phyloP scores from a whole-genome alignment of 2,888 invertebrate genomes.

The Hetaerina titia region DNA sequence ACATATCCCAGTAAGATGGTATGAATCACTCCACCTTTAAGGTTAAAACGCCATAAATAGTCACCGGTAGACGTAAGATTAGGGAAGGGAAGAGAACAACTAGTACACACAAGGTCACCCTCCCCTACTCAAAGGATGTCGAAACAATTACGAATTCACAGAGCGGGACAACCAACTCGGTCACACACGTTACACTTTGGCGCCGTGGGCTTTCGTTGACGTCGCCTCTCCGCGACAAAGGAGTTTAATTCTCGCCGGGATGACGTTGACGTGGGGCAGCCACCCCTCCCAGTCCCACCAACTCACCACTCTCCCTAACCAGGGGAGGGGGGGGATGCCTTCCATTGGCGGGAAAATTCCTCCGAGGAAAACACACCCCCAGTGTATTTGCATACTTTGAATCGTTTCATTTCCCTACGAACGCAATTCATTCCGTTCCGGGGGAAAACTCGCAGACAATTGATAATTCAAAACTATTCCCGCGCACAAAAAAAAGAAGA shows the following conservation, averaged over 20 bases:
- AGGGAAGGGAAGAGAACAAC: not conserved
- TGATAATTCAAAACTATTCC: slow-evolving; percentile 32
- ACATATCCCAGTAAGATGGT: not conserved
- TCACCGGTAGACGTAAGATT: not conserved
- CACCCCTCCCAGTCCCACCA: not conserved
- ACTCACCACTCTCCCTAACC: not conserved
- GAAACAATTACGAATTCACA: not conserved
- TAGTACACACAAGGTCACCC: not conserved
- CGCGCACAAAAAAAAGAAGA: not conserved
- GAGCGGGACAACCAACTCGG: not conserved
- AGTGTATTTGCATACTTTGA: slow-evolving; percentile 7
- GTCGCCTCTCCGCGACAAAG: not conserved
- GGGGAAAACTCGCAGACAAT: slow-evolving; percentile 15
- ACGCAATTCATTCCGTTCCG: not conserved
- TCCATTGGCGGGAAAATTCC: slow-evolving; percentile 13
- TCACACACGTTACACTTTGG: not conserved
- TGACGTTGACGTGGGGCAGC: slow-evolving; percentile 6
- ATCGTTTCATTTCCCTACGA: slow-evolving; percentile 27
- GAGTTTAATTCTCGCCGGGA: slow-evolving; percentile 22
- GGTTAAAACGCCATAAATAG: not conserved
- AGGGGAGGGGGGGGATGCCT: not conserved
- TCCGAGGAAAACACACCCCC: not conserved
- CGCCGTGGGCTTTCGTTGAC: not conserved
- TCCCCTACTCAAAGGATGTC: not conserved
- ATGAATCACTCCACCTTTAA: not conserved